A percentile compares a stretch with the other conserved stretches of the same genome.
Conservation (phyloP, 2,797 vertebrate species). For the Cynopterus sphinx region DNA sequence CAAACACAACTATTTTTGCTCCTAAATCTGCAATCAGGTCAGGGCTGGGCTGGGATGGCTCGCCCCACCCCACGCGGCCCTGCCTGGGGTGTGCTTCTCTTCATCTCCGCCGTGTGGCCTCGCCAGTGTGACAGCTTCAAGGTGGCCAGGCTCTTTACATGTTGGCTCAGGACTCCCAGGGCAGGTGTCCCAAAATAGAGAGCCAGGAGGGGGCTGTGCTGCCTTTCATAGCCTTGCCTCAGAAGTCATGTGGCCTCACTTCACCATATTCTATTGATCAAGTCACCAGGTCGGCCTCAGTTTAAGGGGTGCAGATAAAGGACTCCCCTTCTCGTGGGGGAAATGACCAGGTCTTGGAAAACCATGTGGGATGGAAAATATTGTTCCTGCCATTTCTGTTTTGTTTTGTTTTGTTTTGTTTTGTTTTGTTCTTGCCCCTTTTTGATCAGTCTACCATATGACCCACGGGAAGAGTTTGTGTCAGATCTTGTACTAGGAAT, state of each 20-base stretch:
- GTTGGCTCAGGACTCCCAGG: not conserved
- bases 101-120: not conserved
- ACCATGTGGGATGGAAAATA: not conserved
- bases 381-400: not conserved
- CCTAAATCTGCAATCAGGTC: not conserved
- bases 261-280: not conserved
- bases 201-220: not conserved
- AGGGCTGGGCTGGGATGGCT: not conserved
- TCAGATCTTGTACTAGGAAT: not conserved
- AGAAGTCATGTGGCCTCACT: not conserved
- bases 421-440: not conserved
- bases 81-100: not conserved
- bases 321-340: not conserved
- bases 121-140: not conserved
- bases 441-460: not conserved
- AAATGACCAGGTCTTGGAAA: not conserved
- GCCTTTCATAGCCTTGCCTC: not conserved
- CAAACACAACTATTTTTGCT: not conserved
- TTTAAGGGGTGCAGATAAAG: not conserved
- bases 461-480: not conserved
- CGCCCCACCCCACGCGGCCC: rapidly evolving
- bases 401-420: not conserved
- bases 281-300: not conserved
- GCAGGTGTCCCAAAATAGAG: not conserved
- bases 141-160: not conserved